Evolutionary conservation across 2,888 invertebrate genomes (phyloP), one percentile per base, ranked within the genome.

Genomic region (Drosophila rubida): DNA sequence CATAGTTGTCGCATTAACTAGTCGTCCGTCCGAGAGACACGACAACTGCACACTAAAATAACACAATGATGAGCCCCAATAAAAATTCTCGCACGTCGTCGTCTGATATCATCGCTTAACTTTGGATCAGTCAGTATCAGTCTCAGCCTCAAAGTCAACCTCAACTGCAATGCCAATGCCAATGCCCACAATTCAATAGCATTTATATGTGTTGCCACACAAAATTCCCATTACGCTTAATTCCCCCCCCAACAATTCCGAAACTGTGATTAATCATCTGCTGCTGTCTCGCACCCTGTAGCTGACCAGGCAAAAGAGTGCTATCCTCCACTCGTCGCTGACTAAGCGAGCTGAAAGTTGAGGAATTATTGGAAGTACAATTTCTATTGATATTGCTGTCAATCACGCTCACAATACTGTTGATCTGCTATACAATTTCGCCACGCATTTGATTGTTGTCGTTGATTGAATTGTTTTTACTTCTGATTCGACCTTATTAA

Each of bases 31-130:
- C 3, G 19, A 1, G 19, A 19, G 19, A 59, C n/a, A 13, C n/a
- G n/a, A n/a, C n/a, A 13, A 35, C 35, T 35, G 35, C 61, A 69
- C 58, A 69, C 55, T 65, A 44, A 61, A 58, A 46, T 46, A 60
- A 46, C 50, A 60, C 55, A 79, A 69, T 79, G 82, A 84, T 84
- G 82, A 85, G 80, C 78, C 54, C 45, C 82, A 72, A 82, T 82
- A 80, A 74, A 76, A 81, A 79, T 83, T 80, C 80, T 82, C 75
- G 53, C 82, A 82, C 82, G 82, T 82, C 42, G 30, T 54, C 42
- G 16, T 63, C 67, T 83, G 82, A 83, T 83, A 85, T 83, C 86
- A 83, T 83, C 82, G 70, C 48, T 67, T 69, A 74, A 78, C 69
- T 75, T 76, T 71, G 78, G 62, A 68, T 61, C 65, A 64, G 30